These are phyloP conservation scores for Madoqua kirkii DNA, from an alignment of 2,113 vertebrate genomes.

Conservation along the genomic window DNA sequence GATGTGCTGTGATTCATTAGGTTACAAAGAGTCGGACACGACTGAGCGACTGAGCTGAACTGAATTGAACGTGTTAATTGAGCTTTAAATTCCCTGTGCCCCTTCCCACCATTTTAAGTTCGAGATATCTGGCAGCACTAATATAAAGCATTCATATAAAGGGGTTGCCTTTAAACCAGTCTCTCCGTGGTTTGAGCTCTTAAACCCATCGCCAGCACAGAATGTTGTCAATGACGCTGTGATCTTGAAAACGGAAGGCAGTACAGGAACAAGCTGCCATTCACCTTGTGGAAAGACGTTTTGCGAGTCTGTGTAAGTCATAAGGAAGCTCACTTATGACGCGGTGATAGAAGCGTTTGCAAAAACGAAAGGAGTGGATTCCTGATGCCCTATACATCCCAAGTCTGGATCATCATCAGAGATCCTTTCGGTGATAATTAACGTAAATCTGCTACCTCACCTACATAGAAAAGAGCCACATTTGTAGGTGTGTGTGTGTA, in stretches of 20 bases:
- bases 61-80: neutral
- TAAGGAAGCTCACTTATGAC: neutral
- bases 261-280: neutral
- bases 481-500: neutral
- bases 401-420: neutral
- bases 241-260: neutral
- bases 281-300: neutral
- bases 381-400: fast-evolving
- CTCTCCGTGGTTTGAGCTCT: neutral
- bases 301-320: neutral
- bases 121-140: neutral
- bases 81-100: neutral
- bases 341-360: fast-evolving
- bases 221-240: neutral
- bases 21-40: too few species aligned
- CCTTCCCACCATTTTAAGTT: neutral
- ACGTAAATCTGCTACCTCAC: neutral
- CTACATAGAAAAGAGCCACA: neutral
- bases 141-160: neutral
- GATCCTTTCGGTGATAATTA: neutral
- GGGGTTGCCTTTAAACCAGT: neutral
- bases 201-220: neutral
- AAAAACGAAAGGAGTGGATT: fast-evolving
- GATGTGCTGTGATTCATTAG: too few species aligned
- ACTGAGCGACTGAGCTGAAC: too few species aligned